These are phyloP conservation scores for Lates calcarifer DNA, from an alignment of 2,113 vertebrate species.

Conservation along the genomic window DNA sequence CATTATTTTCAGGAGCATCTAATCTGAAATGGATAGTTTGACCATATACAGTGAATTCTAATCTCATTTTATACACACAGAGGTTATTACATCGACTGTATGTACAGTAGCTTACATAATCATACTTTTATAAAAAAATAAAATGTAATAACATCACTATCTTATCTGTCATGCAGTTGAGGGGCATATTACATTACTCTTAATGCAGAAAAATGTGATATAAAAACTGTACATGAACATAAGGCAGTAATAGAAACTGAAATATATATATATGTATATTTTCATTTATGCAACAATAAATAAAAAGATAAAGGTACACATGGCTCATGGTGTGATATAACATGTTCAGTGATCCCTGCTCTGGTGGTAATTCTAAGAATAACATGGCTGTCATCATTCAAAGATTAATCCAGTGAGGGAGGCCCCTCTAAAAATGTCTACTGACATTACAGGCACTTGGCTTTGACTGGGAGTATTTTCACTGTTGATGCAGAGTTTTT, in stretches of 20 bases:
- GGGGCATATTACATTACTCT: constrained; percentile 45
- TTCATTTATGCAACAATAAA: constrained; percentile 69
- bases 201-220: constrained; percentile 20
- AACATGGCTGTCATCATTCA: constrained; percentile 67
- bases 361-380: constrained; percentile 56
- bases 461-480: constrained; percentile 47
- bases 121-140: constrained; percentile 20
- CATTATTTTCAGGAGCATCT: constrained; percentile 18
- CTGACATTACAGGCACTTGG: constrained; percentile 72
- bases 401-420: constrained; percentile 53
- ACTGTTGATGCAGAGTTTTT: constrained; percentile 5
- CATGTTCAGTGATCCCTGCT: constrained; percentile 55
- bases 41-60: constrained; percentile 19
- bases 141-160: constrained; percentile 14
- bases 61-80: constrained; percentile 28
- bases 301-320: constrained; percentile 51
- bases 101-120: constrained; percentile 30
- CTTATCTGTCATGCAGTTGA: constrained; percentile 58
- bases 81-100: constrained; percentile 20
- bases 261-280: constrained; percentile 2
- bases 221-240: constrained; percentile 61
- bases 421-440: constrained; percentile 47
- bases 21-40: constrained; percentile 20
- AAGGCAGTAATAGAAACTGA: constrained; percentile 37
- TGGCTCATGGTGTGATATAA: constrained; percentile 59